A percentile compares a stretch with the other conserved stretches of the same genome.
phyloP scores from a whole-genome alignment of 2,888 invertebrate genomes.

The Epicampocera succincta region DNA sequence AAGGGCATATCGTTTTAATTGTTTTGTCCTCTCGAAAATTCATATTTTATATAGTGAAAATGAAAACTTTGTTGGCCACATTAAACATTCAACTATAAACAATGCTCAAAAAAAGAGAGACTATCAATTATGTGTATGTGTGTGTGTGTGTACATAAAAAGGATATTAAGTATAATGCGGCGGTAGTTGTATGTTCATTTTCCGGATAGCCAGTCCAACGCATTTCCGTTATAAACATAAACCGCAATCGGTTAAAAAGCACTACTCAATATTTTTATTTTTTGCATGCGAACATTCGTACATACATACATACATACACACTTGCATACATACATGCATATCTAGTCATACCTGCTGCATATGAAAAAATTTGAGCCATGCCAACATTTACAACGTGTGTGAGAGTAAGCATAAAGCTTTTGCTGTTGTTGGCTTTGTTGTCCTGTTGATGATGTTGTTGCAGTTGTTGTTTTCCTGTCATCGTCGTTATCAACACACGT shows the following conservation, averaged over 20 bases:
- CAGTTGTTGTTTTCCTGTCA: conserved; percentile 56
- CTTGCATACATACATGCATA: not conserved
- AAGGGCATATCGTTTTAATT: no score
- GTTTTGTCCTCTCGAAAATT: no score
- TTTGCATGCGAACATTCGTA: not conserved
- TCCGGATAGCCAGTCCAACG: conserved; percentile 66
- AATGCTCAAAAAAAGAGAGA: not conserved
- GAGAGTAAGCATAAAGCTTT: not conserved
- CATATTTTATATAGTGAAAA: no score
- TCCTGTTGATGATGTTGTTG: conserved; percentile 37
- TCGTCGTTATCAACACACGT: conserved; percentile 62
- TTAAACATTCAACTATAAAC: not conserved
- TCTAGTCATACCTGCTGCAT: not conserved
- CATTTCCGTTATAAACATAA: conserved; percentile 70
- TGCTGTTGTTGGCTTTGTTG: conserved; percentile 23
- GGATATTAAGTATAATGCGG: conserved; percentile 21
- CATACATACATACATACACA: not conserved
- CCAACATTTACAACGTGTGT: conserved; percentile 13
- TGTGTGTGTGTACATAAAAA: not conserved
- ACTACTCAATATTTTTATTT: conserved; percentile 17
- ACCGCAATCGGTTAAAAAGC: conserved; percentile 67
- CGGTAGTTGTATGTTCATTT: conserved; percentile 37
- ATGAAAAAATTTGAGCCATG: not conserved
- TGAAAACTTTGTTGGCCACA: not conserved
- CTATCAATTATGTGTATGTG: not conserved